Percentiles rank a stretch among this genome's conserved stretches.
These are phyloP conservation scores for Cercopithecus mona DNA, from an alignment of 2,113 vertebrate genomes.

Conservation along the genomic window DNA sequence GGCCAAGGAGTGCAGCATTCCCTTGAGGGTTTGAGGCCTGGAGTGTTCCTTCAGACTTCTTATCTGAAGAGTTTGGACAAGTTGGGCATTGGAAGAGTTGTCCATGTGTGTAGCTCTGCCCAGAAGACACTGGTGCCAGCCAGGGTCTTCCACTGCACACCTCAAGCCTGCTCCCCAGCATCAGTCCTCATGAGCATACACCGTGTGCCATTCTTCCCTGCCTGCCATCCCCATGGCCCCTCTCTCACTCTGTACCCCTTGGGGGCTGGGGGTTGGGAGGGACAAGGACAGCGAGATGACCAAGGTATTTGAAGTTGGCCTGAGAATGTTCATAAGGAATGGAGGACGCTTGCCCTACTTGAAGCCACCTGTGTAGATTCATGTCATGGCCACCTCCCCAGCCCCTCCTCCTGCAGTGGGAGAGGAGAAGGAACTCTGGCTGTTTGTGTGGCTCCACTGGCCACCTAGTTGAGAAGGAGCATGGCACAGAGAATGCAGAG, in stretches of 20 bases:
- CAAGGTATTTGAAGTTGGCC: background rate
- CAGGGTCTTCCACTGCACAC: background rate
- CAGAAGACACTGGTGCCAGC: background rate
- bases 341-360: background rate
- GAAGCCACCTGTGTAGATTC: background rate
- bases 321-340: background rate
- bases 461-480: background rate
- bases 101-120: background rate
- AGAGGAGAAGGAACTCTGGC: background rate
- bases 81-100: background rate
- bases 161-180: background rate
- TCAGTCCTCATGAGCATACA: background rate
- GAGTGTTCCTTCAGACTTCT: background rate
- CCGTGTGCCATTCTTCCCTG: background rate
- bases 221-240: background rate
- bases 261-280: background rate
- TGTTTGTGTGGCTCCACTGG: no score
- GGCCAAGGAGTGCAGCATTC: background rate
- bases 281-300: background rate
- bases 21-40: accelerated
- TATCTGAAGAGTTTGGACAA: background rate
- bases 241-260: background rate
- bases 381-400: accelerated
- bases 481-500: background rate
- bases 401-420: no score